These are phyloP conservation scores for Nemopilema nomurai DNA, from an alignment of 30 jellyfish, hydroid and myxozoan species.

Conservation along the genomic window DNA sequence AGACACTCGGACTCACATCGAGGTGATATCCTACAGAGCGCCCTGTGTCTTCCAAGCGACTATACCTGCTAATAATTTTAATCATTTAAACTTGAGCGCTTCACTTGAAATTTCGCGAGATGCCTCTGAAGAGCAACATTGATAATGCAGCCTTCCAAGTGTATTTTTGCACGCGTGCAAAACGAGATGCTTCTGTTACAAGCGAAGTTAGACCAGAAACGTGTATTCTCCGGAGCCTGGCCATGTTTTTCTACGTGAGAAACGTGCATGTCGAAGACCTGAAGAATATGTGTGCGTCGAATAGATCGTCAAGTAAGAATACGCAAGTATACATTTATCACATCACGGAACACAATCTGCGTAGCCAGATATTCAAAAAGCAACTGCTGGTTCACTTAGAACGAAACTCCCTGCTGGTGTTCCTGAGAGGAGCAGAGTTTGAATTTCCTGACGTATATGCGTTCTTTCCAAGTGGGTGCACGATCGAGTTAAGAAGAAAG, in stretches of 20 bases:
- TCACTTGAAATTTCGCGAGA: not conserved
- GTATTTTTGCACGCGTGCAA: constrained; percentile 63
- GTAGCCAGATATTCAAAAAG: constrained; percentile 57
- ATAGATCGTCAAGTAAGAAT: not conserved
- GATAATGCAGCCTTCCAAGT: constrained; percentile 34
- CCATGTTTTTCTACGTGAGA: constrained; percentile 47
- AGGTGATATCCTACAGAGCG: not conserved
- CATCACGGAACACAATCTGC: constrained; percentile 48
- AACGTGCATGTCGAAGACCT: constrained; percentile 51
- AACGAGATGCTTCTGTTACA: constrained; percentile 7
- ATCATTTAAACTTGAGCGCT: not conserved
- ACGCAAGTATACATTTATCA: constrained; percentile 41
- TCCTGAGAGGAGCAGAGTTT: constrained; percentile 25
- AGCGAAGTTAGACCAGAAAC: constrained; percentile 43
- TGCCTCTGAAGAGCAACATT: constrained; percentile 40
- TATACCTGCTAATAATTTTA: not conserved
- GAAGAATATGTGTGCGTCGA: not conserved
- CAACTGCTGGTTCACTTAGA: constrained; percentile 37
- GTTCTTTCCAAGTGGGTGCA: constrained; percentile 48
- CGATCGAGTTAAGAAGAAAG: constrained; percentile 41
- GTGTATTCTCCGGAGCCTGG: constrained; percentile 43
- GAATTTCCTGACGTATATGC: constrained; percentile 23
- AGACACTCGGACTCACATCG: not conserved
- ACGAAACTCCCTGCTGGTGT: constrained; percentile 3
- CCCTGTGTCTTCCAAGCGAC: not conserved